Base-by-base conservation (phyloP, 1,140 invertebrate species). In the Pemphigus obesinymphae region DNA sequence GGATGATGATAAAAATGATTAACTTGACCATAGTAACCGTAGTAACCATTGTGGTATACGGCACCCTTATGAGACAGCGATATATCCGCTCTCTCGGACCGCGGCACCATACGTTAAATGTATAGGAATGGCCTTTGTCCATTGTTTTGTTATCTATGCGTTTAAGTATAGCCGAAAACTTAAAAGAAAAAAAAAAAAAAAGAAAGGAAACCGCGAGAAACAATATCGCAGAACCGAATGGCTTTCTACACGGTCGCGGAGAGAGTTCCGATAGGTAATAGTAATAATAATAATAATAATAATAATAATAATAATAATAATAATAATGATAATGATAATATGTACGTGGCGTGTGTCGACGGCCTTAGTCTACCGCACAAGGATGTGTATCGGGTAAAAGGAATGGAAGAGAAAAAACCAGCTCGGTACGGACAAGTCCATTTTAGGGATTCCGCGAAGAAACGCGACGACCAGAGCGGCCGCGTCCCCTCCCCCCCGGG, bases 361-460 rank as follows among this genome's bases (percentile, higher is more conserved):
- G 75, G 53, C 53, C 75, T 75, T 75, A 53, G 48, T n/a, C n/a
- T n/a, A n/a, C n/a, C n/a, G n/a, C 29, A 37, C 76, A 61, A 80
- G 53, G 55, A 80, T 61, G 76, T 63, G 53, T 48, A 45, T 45
- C 4, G 43, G 43, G 10, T 11, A 11, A 11, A 45, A 45, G 13
- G 10, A 45, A 45, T 20, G 4, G 34, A 68, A 68, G 8, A 58
- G n/a, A 37, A 55, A 55, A 78, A 80, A 80, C 76, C 76, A 63
- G 76, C 76, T 80, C 55, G 53, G 40, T 34, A 78, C 31, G n/a
- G 34, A 55, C 53, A 78, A 78, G 75, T 80, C 76, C 76, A 80
- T 80, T 80, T 80, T 63, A 63, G 76, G 76, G 76, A 80, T 63
- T 80, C 55, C 26, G n/a, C n/a, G 53, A 63, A 80, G 76, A 80